A percentile compares a stretch with the other conserved stretches of the same genome.
Conservation (phyloP, 2,113 vertebrate species). For the Lathamus discolor region DNA sequence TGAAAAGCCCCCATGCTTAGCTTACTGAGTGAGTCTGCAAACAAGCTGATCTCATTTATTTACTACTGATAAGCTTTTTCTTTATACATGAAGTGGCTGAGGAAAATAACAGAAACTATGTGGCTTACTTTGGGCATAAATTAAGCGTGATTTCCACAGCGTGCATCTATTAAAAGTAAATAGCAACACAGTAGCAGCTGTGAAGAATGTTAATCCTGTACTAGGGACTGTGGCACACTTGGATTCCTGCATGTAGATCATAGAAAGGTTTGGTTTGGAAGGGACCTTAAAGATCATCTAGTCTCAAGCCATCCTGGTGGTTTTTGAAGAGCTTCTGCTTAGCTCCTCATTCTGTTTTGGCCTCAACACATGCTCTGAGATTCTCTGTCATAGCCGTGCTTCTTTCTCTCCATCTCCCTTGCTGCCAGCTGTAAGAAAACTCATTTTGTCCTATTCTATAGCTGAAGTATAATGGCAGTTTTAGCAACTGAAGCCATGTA, state of each 20-base stretch:
- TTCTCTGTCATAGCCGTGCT: neutral
- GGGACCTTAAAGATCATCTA: neutral
- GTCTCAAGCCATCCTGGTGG: neutral
- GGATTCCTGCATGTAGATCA: neutral
- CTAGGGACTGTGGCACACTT: neutral
- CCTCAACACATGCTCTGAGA: neutral
- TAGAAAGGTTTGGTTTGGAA: neutral
- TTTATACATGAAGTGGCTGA: neutral
- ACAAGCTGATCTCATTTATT: neutral
- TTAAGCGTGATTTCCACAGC: constrained; percentile 34
- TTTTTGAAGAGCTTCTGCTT: neutral
- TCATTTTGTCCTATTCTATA: neutral
- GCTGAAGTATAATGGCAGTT: neutral
- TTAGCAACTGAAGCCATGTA: neutral
- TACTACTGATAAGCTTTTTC: neutral
- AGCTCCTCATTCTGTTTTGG: neutral
- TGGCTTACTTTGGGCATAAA: neutral
- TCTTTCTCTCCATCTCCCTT: neutral
- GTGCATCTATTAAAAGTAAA: constrained; percentile 50
- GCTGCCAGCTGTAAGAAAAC: neutral
- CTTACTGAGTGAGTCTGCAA: neutral
- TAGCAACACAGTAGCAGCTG: neutral
- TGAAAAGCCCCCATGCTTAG: neutral
- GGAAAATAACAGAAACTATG: neutral
- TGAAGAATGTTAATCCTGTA: constrained; percentile 22